Percentiles rank a stretch among this genome's conserved stretches.
Conservation (phyloP, 2,888 invertebrate genomes). For the Helicoverpa assulta region DNA sequence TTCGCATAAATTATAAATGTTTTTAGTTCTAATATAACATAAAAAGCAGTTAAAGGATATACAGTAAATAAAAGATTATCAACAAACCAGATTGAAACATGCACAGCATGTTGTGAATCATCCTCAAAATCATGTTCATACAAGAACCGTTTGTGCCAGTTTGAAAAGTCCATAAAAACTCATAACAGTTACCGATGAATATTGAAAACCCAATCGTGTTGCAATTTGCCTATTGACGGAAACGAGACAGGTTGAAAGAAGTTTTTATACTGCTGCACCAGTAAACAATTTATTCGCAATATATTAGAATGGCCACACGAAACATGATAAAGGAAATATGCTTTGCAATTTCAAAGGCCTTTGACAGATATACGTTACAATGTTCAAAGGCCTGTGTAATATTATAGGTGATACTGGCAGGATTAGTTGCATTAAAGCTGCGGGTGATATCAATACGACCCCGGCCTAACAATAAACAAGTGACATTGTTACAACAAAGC, state of each 20-base stretch:
- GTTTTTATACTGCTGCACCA: not conserved
- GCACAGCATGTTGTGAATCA: slow-evolving; percentile 47
- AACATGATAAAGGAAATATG: slow-evolving; percentile 25
- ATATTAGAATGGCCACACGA: not conserved
- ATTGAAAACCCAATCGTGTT: slow-evolving; percentile 50
- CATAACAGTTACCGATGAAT: slow-evolving; percentile 57
- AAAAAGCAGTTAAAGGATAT: slow-evolving; percentile 8
- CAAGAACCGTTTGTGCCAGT: slow-evolving; percentile 49
- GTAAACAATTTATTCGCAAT: slow-evolving; percentile 9
- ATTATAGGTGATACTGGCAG: slow-evolving; percentile 6
- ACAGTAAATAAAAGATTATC: slow-evolving; percentile 6
- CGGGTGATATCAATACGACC: slow-evolving; percentile 50
- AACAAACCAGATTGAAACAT: slow-evolving; percentile 27
- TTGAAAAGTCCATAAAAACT: slow-evolving; percentile 52
- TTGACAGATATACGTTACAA: slow-evolving; percentile 3
- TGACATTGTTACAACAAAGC: slow-evolving; percentile 52
- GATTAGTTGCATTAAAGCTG: slow-evolving; percentile 27
- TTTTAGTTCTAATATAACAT: slow-evolving; percentile 2
- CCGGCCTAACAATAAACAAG: slow-evolving; percentile 43
- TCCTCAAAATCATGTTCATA: slow-evolving; percentile 46
- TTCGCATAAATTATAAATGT: slow-evolving; percentile 26
- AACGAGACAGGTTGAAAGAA: slow-evolving; percentile 23
- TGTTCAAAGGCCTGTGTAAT: slow-evolving; percentile 7
- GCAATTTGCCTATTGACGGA: slow-evolving; percentile 38
- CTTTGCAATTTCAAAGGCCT: slow-evolving; percentile 3